A percentile compares a stretch with the other conserved stretches of the same genome.
Conservation (phyloP, 2,113 vertebrate species). For the Zosterops lateralis region DNA sequence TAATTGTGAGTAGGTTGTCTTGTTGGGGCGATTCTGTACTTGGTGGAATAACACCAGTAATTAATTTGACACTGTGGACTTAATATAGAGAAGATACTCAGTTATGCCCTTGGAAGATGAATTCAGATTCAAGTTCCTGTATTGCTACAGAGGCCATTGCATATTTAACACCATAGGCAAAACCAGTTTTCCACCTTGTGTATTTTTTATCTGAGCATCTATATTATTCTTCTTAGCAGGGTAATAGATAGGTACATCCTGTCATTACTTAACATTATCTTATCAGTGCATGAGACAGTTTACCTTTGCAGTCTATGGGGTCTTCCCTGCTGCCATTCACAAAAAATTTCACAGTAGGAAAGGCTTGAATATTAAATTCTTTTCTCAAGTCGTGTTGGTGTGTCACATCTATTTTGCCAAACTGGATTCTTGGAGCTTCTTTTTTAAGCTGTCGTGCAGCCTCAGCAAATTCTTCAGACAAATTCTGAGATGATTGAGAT, state of each 20-base stretch:
- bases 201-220: background rate
- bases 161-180: background rate
- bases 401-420: slow-evolving; percentile 80
- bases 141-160: background rate
- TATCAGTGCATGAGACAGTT: background rate
- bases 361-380: slow-evolving; percentile 74
- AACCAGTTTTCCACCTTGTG: background rate
- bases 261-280: background rate
- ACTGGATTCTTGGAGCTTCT: slow-evolving; percentile 74
- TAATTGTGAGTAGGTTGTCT: background rate
- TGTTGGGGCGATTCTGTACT: background rate
- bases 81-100: background rate
- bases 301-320: slow-evolving; percentile 84
- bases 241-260: background rate
- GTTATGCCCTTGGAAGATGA: background rate
- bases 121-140: background rate
- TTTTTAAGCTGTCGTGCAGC: slow-evolving; percentile 80
- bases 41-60: fast-evolving
- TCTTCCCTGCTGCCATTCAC: slow-evolving; percentile 80
- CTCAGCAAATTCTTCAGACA: slow-evolving; percentile 77
- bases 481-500: slow-evolving; percentile 70
- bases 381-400: slow-evolving; percentile 80
- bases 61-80: background rate
- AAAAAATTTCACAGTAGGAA: slow-evolving; percentile 82
- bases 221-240: background rate